Evolutionary conservation across 35 echinoderm and acorn worm species (phyloP).

Genomic region (Hemicentrotus pulcherrimus): DNA sequence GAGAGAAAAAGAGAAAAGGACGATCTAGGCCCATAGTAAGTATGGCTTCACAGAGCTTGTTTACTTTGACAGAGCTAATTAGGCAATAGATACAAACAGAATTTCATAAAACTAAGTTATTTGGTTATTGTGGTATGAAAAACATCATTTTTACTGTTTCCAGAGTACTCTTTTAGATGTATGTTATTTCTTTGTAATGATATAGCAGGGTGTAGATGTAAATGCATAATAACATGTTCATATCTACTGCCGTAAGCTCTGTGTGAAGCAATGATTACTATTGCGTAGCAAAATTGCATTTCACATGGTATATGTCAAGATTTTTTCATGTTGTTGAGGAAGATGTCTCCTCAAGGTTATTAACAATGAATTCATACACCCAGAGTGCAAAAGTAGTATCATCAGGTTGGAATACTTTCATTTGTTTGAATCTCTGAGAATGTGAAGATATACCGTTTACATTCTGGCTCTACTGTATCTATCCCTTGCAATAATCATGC

Average conservation of each 20-base stretch:
- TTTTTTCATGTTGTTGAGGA: no score
- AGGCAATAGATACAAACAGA: not conserved
- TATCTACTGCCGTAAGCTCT: not conserved
- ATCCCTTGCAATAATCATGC: not conserved
- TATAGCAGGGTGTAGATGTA: not conserved
- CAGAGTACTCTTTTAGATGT: not conserved
- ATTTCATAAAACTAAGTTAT: not conserved
- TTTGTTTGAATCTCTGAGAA: no score
- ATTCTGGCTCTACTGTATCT: not conserved
- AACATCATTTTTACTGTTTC: not conserved
- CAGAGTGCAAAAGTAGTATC: no score
- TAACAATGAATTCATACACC: no score
- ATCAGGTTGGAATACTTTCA: no score
- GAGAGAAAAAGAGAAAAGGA: no score
- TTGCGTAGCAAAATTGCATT: no score
- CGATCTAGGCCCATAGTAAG: no score
- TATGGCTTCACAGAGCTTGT: no score
- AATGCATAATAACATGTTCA: not conserved
- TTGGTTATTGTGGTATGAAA: not conserved
- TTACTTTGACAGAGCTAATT: not conserved
- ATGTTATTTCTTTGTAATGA: not conserved
- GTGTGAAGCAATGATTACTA: no score
- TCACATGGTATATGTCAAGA: no score
- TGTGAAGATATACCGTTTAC: not conserved
- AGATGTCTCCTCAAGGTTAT: no score